Percentiles rank a stretch among this genome's conserved stretches.
phyloP scores from a whole-genome alignment of 2,113 vertebrate genomes.

The Urocitellus parryii region DNA sequence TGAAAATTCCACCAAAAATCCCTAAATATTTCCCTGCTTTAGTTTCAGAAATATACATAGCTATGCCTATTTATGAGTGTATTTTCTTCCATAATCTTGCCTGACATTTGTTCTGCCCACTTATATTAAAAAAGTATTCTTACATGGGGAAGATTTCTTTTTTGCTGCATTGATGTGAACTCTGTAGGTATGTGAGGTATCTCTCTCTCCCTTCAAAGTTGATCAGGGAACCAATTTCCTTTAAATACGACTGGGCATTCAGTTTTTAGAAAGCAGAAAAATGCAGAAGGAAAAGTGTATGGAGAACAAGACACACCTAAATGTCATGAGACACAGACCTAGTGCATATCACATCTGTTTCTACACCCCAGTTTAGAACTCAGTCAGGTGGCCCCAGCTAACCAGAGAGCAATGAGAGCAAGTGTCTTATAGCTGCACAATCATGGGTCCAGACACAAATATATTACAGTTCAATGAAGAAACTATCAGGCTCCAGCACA shows the following conservation, averaged over 20 bases:
- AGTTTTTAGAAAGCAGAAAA: not conserved
- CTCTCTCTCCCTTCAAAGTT: not conserved
- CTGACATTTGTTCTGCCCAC: not conserved
- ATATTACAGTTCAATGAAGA: not conserved
- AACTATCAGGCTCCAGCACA: not conserved
- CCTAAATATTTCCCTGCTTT: not conserved
- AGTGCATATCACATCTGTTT: not conserved
- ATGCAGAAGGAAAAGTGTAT: not conserved
- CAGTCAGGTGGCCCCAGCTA: not conserved
- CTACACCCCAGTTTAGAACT: not conserved
- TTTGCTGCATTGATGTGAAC: not conserved
- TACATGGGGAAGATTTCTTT: not conserved
- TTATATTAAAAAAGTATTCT: not conserved
- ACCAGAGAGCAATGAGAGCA: rapidly evolving
- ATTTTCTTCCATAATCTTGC: not conserved
- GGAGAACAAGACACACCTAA: not conserved
- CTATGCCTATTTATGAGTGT: not conserved
- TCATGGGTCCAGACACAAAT: not conserved
- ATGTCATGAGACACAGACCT: not conserved
- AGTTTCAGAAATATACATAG: not conserved
- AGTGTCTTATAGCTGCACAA: too few relatives aligned
- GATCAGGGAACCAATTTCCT: not conserved
- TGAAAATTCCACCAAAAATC: not conserved
- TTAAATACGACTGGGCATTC: not conserved
- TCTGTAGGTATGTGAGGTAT: not conserved